Base-by-base conservation (phyloP, 2,888 invertebrate genomes). In the Caenorhabditis angaria region DNA sequence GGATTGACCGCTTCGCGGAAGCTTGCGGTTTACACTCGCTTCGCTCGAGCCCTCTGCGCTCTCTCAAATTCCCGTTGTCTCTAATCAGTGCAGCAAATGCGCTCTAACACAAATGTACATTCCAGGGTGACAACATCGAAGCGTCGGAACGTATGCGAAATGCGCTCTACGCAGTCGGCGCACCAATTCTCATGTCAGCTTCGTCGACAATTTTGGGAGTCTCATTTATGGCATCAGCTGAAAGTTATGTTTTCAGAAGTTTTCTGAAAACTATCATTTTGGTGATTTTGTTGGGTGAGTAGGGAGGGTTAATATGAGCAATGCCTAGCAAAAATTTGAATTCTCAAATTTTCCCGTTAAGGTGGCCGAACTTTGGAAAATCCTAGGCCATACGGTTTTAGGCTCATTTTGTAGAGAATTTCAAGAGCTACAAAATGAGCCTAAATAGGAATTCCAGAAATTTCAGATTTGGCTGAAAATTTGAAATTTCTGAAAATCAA, bases 111-210 rank as follows among this genome's bases (percentile, higher is more conserved):
- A n/a, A n/a, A n/a, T n/a, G n/a, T n/a, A n/a, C n/a, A n/a, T n/a
- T n/a, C n/a, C n/a, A n/a, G 80, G 85, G 83, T 27, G 65, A 80
- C 48, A 77, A 78, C 27, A 70, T 84, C 8, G 65, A 70, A 18
- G 75, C 82, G 24, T 25, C 92, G 60, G 93, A 93, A 27, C 91
- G 92, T 73, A 93, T 95, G 6, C 92, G 92, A 78, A 94, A 94
- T 87, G 93, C 94, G 61, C 90, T 95, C 0, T 94, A 94, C 88
- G 93, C 94, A 0, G 90, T 95, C 1, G 95, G 95, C 0, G 89
- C 95, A 61, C 95, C 95, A 0, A 94, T 95, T 76, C 91, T 95
- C 25, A 95, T 95, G 89, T 95, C 95, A 29, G 93, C 94, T 0
- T 91, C 93, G 28, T 94, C 94, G 69, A 96, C 95, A 0, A 94